These are phyloP conservation scores for Parnassius glacialis DNA, from an alignment of 2,888 invertebrate species.

Conservation along the genomic window DNA sequence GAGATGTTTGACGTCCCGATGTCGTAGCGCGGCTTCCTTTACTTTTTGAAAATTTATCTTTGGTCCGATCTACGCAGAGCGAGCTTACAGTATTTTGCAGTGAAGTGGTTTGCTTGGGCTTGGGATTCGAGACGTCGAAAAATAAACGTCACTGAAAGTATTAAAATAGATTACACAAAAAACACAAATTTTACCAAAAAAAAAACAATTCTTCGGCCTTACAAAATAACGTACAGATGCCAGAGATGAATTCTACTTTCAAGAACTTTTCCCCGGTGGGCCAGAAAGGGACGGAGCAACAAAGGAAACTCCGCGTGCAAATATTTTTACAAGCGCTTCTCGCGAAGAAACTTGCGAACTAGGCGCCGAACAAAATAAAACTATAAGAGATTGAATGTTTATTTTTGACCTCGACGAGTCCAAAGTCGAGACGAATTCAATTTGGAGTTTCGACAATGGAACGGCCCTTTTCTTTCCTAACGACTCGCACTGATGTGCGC, in stretches of 20 bases:
- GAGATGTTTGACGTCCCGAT: no score
- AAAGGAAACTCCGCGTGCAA: conserved; percentile 10
- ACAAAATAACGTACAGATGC: neutral
- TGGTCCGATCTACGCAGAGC: no score
- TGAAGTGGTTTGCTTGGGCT: no score
- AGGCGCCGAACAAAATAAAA: conserved; percentile 6
- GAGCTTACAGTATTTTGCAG: no score
- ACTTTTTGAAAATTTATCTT: no score
- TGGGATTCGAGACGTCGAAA: neutral
- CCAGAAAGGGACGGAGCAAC: neutral
- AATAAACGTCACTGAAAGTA: neutral
- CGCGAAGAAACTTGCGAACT: conserved; percentile 5
- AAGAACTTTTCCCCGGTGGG: neutral
- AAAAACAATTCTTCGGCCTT: neutral
- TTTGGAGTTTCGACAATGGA: conserved; percentile 43
- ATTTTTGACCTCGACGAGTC: conserved; percentile 32
- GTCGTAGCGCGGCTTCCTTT: no score
- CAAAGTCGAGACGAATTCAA: conserved; percentile 43
- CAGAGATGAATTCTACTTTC: neutral
- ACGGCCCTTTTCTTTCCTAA: conserved; percentile 34
- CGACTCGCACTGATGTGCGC: conserved; percentile 34
- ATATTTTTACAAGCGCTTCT: conserved; percentile 13
- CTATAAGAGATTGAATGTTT: conserved; percentile 25
- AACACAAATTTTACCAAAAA: neutral
- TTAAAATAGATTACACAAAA: conserved; percentile 5